phyloP scores from a whole-genome alignment of 2,888 invertebrate species.

The Emesis furor region DNA sequence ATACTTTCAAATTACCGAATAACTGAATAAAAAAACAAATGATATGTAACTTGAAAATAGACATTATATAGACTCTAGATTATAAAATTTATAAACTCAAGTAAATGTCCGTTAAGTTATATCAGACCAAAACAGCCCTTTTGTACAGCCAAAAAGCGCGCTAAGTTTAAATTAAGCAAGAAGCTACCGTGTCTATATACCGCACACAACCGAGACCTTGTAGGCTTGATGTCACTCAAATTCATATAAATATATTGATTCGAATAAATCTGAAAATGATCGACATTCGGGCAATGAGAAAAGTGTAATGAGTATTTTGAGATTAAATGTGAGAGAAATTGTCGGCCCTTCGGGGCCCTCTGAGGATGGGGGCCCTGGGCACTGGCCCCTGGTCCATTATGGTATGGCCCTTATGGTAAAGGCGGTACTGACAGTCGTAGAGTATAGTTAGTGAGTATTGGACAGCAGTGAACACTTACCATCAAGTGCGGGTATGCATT shows the following conservation, averaged over 20 bases:
- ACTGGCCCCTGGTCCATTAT: no score
- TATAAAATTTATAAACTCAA: constrained; percentile 28
- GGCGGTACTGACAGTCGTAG: no score
- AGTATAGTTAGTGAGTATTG: no score
- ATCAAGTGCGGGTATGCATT: no score
- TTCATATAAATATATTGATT: background rate
- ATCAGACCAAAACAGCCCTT: constrained; percentile 20
- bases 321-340: no score
- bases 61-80: constrained; percentile 19
- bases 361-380: no score
- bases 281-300: no score
- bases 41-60: constrained; percentile 18
- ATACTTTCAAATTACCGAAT: constrained; percentile 17
- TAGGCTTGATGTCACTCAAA: constrained; percentile 15
- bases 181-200: constrained; percentile 14
- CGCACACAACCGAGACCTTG: constrained; percentile 9
- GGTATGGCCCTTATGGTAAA: no score
- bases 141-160: constrained; percentile 8
- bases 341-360: no score
- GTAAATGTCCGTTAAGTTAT: constrained; percentile 20
- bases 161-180: constrained; percentile 14
- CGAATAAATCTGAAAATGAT: constrained; percentile 33
- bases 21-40: constrained; percentile 14
- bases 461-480: no score
- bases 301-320: no score